A percentile compares a stretch with the other conserved stretches of the same genome.
Evolutionary conservation across 2,888 invertebrate genomes (phyloP).

Genomic region (Prosapia bicincta): DNA sequence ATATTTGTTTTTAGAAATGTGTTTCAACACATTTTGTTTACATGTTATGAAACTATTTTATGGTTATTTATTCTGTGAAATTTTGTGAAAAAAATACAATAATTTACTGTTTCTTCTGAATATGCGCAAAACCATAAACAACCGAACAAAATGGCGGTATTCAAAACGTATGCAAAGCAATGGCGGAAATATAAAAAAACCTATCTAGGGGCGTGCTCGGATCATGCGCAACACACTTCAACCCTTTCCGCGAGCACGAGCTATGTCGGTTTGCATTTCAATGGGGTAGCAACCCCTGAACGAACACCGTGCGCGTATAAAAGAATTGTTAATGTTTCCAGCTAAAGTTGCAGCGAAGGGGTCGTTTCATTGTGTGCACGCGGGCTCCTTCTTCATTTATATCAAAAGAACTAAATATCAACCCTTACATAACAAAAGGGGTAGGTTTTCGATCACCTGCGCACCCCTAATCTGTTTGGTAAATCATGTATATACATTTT

Average conservation of each 20-base stretch:
- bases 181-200: neutral
- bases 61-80: too few relatives aligned
- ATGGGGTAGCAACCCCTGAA: neutral
- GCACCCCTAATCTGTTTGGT: neutral
- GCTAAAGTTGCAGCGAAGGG: neutral
- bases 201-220: neutral
- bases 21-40: too few relatives aligned
- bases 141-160: neutral
- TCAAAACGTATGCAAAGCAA: neutral
- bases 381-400: constrained; percentile 14
- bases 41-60: too few relatives aligned
- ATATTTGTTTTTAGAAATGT: too few relatives aligned
- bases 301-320: constrained; percentile 9
- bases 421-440: neutral
- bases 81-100: too few relatives aligned
- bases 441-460: constrained; percentile 19
- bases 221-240: constrained; percentile 1
- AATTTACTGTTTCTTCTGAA: too few relatives aligned
- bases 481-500: neutral
- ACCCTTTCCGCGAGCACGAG: constrained; percentile 6
- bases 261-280: neutral
- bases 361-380: neutral
- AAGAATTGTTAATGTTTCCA: constrained; percentile 25
- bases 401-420: constrained; percentile 17
- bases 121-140: neutral